phyloP scores from a whole-genome alignment of 1,140 invertebrate genomes.

The Aporrectodea caliginosa region DNA sequence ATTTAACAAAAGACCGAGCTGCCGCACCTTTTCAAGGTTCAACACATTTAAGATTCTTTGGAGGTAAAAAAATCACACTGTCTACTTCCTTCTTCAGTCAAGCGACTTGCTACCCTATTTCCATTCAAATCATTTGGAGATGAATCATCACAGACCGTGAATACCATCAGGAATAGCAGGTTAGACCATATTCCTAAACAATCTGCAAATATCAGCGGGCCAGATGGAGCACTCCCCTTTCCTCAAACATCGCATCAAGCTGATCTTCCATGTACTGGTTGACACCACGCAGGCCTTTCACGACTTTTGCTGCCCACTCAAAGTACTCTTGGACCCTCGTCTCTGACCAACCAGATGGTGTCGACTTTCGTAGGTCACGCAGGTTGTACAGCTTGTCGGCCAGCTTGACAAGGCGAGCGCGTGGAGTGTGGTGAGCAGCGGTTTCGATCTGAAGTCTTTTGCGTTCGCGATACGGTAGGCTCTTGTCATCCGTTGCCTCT shows the following conservation, averaged over 20 bases:
- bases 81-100: no score
- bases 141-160: no score
- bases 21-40: no score
- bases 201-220: background rate
- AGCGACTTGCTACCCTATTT: no score
- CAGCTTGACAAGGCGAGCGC: constrained; percentile 76
- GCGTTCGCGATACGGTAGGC: constrained; percentile 62
- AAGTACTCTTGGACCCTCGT: constrained; percentile 66
- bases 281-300: constrained; percentile 65
- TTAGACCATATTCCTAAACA: no score
- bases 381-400: constrained; percentile 85
- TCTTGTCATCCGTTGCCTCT: constrained; percentile 72
- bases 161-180: no score
- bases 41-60: no score
- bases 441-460: constrained; percentile 70
- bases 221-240: constrained; percentile 6
- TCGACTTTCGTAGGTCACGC: constrained; percentile 64
- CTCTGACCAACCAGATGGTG: constrained; percentile 66
- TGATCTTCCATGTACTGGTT: constrained; percentile 64
- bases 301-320: constrained; percentile 69
- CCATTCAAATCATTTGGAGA: no score
- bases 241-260: constrained; percentile 62
- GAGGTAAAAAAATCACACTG: no score
- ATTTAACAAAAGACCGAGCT: no score
- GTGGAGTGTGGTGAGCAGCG: constrained; percentile 59